Conservation (phyloP, 1,140 invertebrate genomes). For the Ceratina australensis region DNA sequence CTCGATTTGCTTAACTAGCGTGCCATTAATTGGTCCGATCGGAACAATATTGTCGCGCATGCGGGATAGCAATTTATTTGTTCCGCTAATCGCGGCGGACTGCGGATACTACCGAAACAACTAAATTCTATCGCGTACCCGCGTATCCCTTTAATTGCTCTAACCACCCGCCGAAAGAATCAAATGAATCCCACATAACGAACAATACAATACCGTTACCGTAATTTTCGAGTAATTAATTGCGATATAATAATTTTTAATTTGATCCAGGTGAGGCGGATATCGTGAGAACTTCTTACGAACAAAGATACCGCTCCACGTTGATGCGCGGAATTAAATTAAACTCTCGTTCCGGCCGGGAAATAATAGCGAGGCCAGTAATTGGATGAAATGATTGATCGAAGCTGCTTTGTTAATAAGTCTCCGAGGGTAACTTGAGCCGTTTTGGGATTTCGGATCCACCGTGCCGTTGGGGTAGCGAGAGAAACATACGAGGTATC, state of each 20-base stretch:
- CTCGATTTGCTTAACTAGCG: conserved; percentile 21
- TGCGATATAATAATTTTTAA: no score
- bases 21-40: conserved; percentile 11
- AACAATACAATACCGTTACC: neutral
- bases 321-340: neutral
- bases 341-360: neutral
- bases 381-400: conserved; percentile 50
- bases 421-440: conserved; percentile 41
- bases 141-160: neutral
- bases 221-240: no score
- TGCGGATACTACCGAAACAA: neutral
- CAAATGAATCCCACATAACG: neutral
- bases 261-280: no score
- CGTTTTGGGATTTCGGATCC: conserved; percentile 51
- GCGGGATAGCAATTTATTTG: conserved; percentile 19
- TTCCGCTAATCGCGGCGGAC: neutral
- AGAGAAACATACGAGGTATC: conserved; percentile 6
- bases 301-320: neutral
- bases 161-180: neutral
- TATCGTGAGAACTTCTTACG: neutral
- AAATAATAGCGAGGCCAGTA: conserved; percentile 35
- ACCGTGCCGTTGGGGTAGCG: neutral
- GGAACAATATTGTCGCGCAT: conserved; percentile 10
- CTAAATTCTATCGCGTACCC: neutral
- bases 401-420: conserved; percentile 51